Conservation (phyloP, 2,888 invertebrate species). For the Lithophane ornitopus region DNA sequence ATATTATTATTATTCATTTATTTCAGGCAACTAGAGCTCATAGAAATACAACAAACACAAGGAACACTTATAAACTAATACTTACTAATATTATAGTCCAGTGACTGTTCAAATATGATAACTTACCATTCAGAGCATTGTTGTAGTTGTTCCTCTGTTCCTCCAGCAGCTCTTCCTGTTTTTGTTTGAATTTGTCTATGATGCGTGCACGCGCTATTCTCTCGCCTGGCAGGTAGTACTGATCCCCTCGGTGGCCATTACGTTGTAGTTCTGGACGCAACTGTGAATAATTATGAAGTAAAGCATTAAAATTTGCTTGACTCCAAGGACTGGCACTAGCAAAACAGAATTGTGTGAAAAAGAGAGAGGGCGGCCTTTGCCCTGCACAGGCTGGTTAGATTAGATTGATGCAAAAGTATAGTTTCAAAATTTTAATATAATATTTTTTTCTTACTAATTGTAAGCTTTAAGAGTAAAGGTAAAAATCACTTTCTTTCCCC, state of each 20-base stretch:
- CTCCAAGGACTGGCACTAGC: neutral
- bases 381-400: neutral
- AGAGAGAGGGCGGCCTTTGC: no score
- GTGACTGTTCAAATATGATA: neutral
- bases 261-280: conserved; percentile 77
- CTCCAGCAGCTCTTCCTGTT: conserved; percentile 88
- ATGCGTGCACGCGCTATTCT: conserved; percentile 78
- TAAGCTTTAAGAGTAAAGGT: neutral
- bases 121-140: conserved; percentile 88
- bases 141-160: conserved; percentile 88
- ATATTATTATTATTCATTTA: no score
- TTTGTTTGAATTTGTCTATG: conserved; percentile 83
- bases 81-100: no score
- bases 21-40: no score
- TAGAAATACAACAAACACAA: no score
- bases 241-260: conserved; percentile 66
- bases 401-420: neutral
- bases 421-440: neutral
- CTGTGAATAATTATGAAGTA: conserved; percentile 43
- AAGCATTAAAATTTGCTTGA: neutral
- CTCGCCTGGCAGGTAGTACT: conserved; percentile 76
- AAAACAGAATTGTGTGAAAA: neutral
- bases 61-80: no score
- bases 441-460: neutral
- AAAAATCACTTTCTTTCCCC: neutral